Percentiles rank a stretch among this genome's conserved stretches.
These are phyloP conservation scores for Drosophila micromelanica DNA, from an alignment of 1,140 invertebrate genomes.

Conservation along the genomic window DNA sequence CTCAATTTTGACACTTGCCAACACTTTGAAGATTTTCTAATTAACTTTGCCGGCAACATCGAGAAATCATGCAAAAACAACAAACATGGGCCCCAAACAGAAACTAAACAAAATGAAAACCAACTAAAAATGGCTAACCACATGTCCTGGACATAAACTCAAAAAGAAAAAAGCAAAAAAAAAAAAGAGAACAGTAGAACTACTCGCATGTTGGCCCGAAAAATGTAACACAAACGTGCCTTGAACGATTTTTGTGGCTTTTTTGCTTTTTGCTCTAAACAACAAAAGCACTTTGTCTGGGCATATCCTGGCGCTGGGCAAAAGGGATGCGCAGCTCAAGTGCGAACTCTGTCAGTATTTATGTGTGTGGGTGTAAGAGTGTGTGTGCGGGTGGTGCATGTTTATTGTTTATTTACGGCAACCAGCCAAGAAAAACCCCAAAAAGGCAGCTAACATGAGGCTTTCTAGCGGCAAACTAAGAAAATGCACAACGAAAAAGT, in stretches of 20 bases:
- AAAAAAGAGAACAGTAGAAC: slow-evolving; percentile 29
- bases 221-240: slow-evolving; percentile 74
- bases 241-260: slow-evolving; percentile 82
- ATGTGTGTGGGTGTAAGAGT: slow-evolving; percentile 23
- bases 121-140: slow-evolving; percentile 72
- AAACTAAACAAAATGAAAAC: slow-evolving; percentile 43
- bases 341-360: slow-evolving; percentile 41
- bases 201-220: slow-evolving; percentile 25
- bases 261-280: slow-evolving; percentile 80
- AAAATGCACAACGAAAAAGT: slow-evolving; percentile 62
- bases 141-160: slow-evolving; percentile 17
- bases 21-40: slow-evolving; percentile 46
- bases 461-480: slow-evolving; percentile 79
- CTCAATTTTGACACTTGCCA: slow-evolving; percentile 3
- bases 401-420: slow-evolving; percentile 81
- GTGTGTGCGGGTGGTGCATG: slow-evolving; percentile 32
- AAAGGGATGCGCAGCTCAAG: slow-evolving; percentile 35
- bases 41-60: slow-evolving; percentile 57
- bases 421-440: slow-evolving; percentile 82
- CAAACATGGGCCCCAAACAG: slow-evolving; percentile 16
- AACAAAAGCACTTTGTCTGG: slow-evolving; percentile 77
- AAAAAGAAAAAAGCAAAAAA: slow-evolving; percentile 18
- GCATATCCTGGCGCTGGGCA: slow-evolving; percentile 14
- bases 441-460: slow-evolving; percentile 79
- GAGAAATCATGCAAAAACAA: slow-evolving; percentile 51